Conservation (phyloP, 2,113 vertebrate genomes). For the Chaenogobius annularis region DNA sequence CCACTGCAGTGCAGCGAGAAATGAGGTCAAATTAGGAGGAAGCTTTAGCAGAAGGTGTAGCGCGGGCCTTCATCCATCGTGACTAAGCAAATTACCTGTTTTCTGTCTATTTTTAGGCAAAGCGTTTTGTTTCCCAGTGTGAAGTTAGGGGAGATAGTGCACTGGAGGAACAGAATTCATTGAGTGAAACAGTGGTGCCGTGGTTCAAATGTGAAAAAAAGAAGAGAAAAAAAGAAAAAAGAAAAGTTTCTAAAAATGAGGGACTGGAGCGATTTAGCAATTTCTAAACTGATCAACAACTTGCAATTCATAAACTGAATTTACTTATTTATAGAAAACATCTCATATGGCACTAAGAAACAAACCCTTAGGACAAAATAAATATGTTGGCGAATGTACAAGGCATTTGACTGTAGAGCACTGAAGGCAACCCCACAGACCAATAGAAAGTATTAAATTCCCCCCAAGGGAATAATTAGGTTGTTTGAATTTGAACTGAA, state of each 20-base stretch:
- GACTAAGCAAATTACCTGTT: slow-evolving; percentile 30
- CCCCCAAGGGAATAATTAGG: background rate
- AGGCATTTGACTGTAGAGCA: background rate
- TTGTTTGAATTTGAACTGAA: background rate
- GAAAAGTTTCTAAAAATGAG: background rate
- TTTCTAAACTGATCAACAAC: background rate
- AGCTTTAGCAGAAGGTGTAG: slow-evolving; percentile 37
- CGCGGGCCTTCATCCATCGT: slow-evolving; percentile 9
- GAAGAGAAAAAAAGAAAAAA: too few species aligned
- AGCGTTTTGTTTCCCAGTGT: slow-evolving; percentile 12
- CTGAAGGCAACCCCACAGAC: background rate
- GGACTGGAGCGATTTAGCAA: background rate
- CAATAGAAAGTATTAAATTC: background rate
- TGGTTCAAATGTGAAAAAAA: background rate
- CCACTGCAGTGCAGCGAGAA: slow-evolving; percentile 18
- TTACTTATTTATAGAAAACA: too few species aligned
- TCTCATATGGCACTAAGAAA: too few species aligned
- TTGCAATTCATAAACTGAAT: background rate
- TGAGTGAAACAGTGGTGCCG: background rate
- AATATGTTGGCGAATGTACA: too few species aligned
- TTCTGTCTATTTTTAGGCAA: slow-evolving; percentile 22
- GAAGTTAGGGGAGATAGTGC: slow-evolving; percentile 8
- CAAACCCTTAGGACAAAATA: too few species aligned
- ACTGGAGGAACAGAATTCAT: background rate
- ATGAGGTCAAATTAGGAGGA: slow-evolving; percentile 48